Evolutionary conservation across 2,888 invertebrate species (phyloP), one percentile per base, ranked within the genome.

Genomic region (Drosophila cracens): DNA sequence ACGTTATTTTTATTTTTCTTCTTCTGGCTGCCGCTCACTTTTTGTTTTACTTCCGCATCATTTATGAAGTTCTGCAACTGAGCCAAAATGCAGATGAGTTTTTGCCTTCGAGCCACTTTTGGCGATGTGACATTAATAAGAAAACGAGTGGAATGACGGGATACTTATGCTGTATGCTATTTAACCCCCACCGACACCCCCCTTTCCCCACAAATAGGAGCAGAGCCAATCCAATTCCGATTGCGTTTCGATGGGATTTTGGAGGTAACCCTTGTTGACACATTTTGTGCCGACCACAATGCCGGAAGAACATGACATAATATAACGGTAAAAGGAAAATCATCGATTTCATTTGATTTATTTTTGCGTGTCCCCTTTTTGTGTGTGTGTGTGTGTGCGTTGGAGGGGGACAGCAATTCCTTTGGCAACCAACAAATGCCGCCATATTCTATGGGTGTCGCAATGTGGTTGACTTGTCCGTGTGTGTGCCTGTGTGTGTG

Each of bases 321-420:
- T 85, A 84, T 82, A 89, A 80, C 82, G 88, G 88, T 89, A 89
- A 89, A 89, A 87, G 85, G 85, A 89, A 85, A 85, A 85, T 89
- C 85, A 85, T 85, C 90, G 85, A 87, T 89, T 85, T 85, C 80
- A 85, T 87, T 85, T 89, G 90, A 89, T 89, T 85, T 87, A 89
- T 85, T 82, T 68, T 71, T 76, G 57, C 71, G 56, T 68, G 43
- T 49, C 60, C 70, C 59, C 52, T 53, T 62, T 61, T 18, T 31
- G 29, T 18, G 11, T n/a, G 40, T 13, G 31, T 10, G 33, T 40
- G 11, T 43, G 21, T 43, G 40, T n/a, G n/a, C 4, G 8, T 38
- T 38, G 18, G 16, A 21, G 8, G 25, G 2, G 56, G 25, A 36
- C 10, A 54, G 38, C 68, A 69, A 76, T 69, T 81, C 51, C 72